Percentiles rank a stretch among this genome's conserved stretches.
These are phyloP conservation scores for Hypena proboscidalis DNA, from an alignment of 2,888 invertebrate species.

Conservation along the genomic window DNA sequence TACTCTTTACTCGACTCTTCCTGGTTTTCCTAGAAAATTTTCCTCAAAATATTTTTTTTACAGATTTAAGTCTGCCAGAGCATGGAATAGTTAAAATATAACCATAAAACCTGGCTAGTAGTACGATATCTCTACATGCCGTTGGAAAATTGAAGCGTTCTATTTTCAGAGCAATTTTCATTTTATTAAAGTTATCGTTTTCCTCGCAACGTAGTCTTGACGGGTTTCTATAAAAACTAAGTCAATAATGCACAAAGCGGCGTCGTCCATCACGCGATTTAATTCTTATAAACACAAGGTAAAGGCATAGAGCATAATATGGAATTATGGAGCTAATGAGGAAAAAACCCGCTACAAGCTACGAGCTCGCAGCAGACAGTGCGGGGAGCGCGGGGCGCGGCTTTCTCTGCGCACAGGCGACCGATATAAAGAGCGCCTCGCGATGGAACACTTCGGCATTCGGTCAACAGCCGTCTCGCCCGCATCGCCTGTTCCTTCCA, in stretches of 20 bases:
- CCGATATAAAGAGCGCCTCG: constrained; percentile 82
- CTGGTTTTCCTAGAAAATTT: constrained; percentile 7
- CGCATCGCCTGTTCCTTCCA: constrained; percentile 70
- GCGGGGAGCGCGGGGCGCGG: constrained; percentile 78
- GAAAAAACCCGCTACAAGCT: constrained; percentile 82
- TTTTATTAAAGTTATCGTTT: constrained; percentile 14
- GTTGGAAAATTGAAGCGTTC: neutral
- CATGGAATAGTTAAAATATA: too few species aligned
- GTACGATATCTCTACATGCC: neutral
- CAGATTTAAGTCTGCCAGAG: too few species aligned
- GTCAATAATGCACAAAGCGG: constrained; percentile 50
- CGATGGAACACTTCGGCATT: constrained; percentile 82
- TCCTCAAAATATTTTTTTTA: constrained; percentile 3
- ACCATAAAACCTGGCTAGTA: too few species aligned
- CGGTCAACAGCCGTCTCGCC: constrained; percentile 84
- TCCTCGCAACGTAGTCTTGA: constrained; percentile 12
- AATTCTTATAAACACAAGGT: constrained; percentile 76
- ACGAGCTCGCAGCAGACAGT: constrained; percentile 65
- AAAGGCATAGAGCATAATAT: constrained; percentile 68
- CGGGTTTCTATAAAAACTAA: constrained; percentile 37
- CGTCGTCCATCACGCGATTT: constrained; percentile 65
- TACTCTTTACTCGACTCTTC: constrained; percentile 16
- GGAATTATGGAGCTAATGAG: constrained; percentile 81
- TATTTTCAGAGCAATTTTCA: constrained; percentile 6
- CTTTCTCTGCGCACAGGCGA: constrained; percentile 79